Percentiles rank a stretch among this genome's conserved stretches.
These are phyloP conservation scores for Turdus rufiventris DNA, from an alignment of 2,113 vertebrate species.

Conservation along the genomic window DNA sequence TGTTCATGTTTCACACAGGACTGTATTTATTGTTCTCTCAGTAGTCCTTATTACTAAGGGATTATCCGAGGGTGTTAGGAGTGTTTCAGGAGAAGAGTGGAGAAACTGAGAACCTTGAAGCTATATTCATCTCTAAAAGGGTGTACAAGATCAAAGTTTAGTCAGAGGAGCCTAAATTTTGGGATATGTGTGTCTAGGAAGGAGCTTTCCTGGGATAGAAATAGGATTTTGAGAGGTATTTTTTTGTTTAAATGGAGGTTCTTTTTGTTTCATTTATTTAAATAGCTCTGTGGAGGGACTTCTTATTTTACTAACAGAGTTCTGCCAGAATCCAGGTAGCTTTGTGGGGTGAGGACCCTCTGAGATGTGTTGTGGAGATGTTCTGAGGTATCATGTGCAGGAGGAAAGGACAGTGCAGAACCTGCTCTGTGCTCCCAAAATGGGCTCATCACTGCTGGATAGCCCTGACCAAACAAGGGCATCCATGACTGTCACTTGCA, in stretches of 20 bases:
- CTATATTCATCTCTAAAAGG: neutral
- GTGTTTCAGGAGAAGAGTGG: neutral
- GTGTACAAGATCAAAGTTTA: neutral
- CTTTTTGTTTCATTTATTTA: neutral
- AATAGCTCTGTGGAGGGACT: neutral
- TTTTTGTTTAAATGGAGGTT: neutral
- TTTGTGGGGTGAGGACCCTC: accelerated
- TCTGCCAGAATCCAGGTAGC: neutral
- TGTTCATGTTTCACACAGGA: neutral
- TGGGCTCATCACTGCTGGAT: accelerated
- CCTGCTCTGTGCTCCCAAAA: neutral
- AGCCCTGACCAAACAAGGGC: neutral
- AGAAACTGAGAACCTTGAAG: neutral
- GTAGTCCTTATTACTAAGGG: neutral
- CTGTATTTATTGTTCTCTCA: accelerated
- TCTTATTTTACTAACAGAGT: neutral
- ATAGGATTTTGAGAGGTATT: neutral
- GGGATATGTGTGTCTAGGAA: neutral
- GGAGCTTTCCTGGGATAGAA: neutral
- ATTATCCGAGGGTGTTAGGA: neutral
- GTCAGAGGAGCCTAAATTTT: neutral
- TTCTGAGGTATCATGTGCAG: accelerated
- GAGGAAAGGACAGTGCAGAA: neutral
- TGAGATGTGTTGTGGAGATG: neutral
- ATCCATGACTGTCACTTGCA: neutral